phyloP scores from a whole-genome alignment of 2,797 vertebrate genomes.

The Neosilurus hyrtlii region DNA sequence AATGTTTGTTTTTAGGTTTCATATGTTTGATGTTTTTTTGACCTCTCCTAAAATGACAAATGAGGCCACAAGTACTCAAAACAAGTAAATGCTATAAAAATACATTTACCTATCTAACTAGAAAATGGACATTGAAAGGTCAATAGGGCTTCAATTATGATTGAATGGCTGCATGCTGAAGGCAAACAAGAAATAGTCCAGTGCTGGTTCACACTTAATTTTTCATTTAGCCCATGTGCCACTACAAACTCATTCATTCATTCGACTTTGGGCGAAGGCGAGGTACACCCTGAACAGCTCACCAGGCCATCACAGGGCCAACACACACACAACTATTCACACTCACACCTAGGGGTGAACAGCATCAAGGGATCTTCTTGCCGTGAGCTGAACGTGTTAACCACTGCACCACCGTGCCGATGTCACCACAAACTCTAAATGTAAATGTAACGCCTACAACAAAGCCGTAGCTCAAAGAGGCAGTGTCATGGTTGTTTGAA shows the following conservation, averaged over 20 bases:
- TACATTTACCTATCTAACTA: not conserved
- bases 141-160: not conserved
- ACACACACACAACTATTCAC: too few relatives aligned
- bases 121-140: not conserved
- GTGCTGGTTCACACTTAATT: not conserved
- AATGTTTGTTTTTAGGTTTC: slow-evolving; percentile 25
- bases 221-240: not conserved
- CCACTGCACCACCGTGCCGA: too few relatives aligned
- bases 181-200: not conserved
- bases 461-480: not conserved
- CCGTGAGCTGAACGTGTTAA: too few relatives aligned
- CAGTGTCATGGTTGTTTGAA: too few relatives aligned
- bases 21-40: slow-evolving; percentile 13
- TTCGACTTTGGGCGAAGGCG: too few relatives aligned
- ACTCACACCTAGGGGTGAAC: too few relatives aligned
- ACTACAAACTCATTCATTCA: not conserved
- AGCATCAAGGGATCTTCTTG: too few relatives aligned
- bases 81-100: not conserved
- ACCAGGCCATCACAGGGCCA: too few relatives aligned
- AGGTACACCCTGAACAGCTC: too few relatives aligned
- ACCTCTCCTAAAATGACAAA: slow-evolving; percentile 29
- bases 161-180: slow-evolving; percentile 10
- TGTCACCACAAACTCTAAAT: not conserved
- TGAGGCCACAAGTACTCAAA: not conserved
- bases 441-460: not conserved